Evolutionary conservation across 2,797 vertebrate species (phyloP).

Genomic region (Mus spretus): DNA sequence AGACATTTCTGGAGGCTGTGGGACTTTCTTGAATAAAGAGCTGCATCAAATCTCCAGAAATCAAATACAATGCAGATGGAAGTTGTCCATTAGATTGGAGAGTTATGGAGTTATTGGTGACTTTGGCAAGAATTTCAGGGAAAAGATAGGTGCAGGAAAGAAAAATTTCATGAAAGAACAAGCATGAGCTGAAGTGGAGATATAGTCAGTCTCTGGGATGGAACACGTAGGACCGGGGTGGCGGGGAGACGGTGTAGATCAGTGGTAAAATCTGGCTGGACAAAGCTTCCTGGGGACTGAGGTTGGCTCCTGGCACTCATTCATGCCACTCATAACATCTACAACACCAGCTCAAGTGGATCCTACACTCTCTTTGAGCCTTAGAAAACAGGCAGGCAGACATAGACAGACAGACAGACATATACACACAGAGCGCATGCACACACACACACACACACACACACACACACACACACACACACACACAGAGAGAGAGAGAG

Average conservation of each 20-base stretch:
- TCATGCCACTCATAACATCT: background rate
- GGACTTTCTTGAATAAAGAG: slow-evolving; percentile 34
- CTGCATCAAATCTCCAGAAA: background rate
- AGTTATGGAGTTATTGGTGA: background rate
- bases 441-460: background rate
- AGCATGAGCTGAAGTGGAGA: background rate
- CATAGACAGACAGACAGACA: background rate
- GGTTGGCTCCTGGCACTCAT: background rate
- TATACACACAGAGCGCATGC: background rate
- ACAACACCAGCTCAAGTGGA: background rate
- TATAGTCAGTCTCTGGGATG: background rate
- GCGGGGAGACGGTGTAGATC: background rate
- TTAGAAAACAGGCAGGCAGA: no score
- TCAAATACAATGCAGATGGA: background rate
- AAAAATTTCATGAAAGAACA: background rate
- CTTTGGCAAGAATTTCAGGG: background rate
- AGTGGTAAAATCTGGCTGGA: background rate
- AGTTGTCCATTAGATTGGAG: background rate
- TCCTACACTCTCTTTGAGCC: background rate
- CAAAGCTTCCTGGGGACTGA: background rate
- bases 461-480: background rate
- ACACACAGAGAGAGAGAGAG: background rate
- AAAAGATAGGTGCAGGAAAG: slow-evolving; percentile 11
- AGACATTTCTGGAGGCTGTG: background rate
- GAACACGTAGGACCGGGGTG: background rate